These are phyloP conservation scores for Pimephales promelas DNA, from an alignment of 2,113 vertebrate species.

Conservation along the genomic window DNA sequence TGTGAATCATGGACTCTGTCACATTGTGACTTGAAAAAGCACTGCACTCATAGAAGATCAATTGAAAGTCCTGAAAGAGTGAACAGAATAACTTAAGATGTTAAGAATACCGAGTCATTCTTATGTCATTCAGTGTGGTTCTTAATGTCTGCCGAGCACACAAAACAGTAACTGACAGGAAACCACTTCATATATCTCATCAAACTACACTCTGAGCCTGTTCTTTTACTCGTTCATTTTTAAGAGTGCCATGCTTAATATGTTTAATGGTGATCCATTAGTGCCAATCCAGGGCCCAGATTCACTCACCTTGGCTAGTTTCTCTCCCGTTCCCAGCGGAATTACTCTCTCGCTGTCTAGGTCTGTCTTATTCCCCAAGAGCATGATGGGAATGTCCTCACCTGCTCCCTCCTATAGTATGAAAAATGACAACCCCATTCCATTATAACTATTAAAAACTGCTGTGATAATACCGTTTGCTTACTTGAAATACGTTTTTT, in stretches of 20 bases:
- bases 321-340: conserved; percentile 76
- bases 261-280: neutral
- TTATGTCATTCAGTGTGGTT: neutral
- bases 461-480: neutral
- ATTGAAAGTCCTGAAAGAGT: conserved; percentile 77
- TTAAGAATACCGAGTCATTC: neutral
- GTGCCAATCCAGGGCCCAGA: neutral
- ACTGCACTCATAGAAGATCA: conserved; percentile 92
- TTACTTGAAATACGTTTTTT: neutral
- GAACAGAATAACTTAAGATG: neutral
- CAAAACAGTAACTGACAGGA: neutral
- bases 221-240: neutral
- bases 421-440: neutral
- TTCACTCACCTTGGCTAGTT: conserved; percentile 84
- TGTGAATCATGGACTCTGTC: conserved; percentile 79
- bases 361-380: conserved; percentile 91
- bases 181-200: conserved; percentile 9
- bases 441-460: neutral
- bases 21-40: conserved; percentile 84
- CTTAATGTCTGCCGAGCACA: neutral
- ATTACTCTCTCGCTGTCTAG: conserved; percentile 83
- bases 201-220: neutral
- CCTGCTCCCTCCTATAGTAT: conserved; percentile 81
- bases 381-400: conserved; percentile 83
- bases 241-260: neutral